Percentiles rank a stretch among this genome's conserved stretches.
Conservation (phyloP, 2,797 vertebrate species). For the Antrozous pallidus region DNA sequence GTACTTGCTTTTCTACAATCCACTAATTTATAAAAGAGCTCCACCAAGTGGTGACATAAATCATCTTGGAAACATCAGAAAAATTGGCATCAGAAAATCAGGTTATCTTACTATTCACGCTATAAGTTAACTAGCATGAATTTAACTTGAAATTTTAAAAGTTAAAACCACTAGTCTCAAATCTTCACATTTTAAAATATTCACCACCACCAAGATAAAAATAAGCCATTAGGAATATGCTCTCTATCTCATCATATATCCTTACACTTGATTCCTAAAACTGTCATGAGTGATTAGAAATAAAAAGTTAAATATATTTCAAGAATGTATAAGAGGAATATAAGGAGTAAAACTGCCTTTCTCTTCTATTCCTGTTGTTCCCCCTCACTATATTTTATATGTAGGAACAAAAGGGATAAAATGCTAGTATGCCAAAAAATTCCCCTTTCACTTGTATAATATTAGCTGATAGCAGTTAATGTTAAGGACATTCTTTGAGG, state of each 20-base stretch:
- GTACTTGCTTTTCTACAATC: neutral
- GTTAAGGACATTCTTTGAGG: neutral
- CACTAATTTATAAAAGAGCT: conserved; percentile 59
- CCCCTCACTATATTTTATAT: neutral
- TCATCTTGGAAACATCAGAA: conserved; percentile 13
- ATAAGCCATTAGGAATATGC: neutral
- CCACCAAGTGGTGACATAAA: conserved; percentile 72
- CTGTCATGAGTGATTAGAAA: neutral
- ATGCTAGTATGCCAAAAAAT: neutral
- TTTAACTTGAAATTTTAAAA: conserved; percentile 31
- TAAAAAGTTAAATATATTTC: neutral
- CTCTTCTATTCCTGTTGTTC: neutral
- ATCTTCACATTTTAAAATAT: neutral
- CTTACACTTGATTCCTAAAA: neutral
- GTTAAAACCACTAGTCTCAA: conserved; percentile 20
- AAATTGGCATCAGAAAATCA: conserved; percentile 20
- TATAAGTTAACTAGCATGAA: conserved; percentile 10
- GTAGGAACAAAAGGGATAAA: neutral
- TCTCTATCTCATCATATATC: neutral
- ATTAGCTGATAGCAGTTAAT: neutral
- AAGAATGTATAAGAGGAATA: neutral
- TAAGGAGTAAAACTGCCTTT: neutral
- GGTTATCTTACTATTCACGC: neutral
- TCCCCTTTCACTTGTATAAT: neutral
- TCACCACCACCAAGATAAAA: neutral